Evolutionary conservation across 2,888 invertebrate genomes (phyloP).

Genomic region (Eupeodes latifasciatus): DNA sequence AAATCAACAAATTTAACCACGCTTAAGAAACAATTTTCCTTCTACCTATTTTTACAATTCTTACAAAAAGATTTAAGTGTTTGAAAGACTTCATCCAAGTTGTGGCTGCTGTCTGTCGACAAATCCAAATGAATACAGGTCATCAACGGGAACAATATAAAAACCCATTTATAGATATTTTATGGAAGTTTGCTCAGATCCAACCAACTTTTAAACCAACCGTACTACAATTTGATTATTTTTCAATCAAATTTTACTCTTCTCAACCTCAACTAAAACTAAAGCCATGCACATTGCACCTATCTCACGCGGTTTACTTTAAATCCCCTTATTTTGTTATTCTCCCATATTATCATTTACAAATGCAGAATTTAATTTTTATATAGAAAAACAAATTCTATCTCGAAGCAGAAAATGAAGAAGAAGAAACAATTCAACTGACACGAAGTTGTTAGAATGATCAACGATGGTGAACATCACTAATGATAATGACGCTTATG

Average conservation of each 20-base stretch:
- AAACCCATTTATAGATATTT: conserved; percentile 1
- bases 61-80: background rate
- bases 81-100: background rate
- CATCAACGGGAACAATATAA: conserved; percentile 17
- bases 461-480: conserved; percentile 68
- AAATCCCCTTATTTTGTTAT: background rate
- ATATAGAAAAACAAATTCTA: background rate
- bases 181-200: background rate
- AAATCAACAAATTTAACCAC: too few relatives aligned
- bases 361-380: background rate
- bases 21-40: too few relatives aligned
- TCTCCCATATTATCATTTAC: background rate
- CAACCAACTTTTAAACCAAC: too few relatives aligned
- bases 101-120: background rate
- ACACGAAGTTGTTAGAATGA: conserved; percentile 66
- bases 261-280: too few relatives aligned
- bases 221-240: too few relatives aligned
- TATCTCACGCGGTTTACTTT: too few relatives aligned
- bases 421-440: conserved; percentile 44
- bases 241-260: too few relatives aligned
- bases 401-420: conserved; percentile 7
- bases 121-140: conserved; percentile 45
- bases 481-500: conserved; percentile 68
- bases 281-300: too few relatives aligned
- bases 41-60: background rate